A percentile compares a stretch with the other conserved stretches of the same genome.
These are phyloP conservation scores for Bujurquina vittata DNA, from an alignment of 2,113 vertebrate genomes.

Conservation along the genomic window DNA sequence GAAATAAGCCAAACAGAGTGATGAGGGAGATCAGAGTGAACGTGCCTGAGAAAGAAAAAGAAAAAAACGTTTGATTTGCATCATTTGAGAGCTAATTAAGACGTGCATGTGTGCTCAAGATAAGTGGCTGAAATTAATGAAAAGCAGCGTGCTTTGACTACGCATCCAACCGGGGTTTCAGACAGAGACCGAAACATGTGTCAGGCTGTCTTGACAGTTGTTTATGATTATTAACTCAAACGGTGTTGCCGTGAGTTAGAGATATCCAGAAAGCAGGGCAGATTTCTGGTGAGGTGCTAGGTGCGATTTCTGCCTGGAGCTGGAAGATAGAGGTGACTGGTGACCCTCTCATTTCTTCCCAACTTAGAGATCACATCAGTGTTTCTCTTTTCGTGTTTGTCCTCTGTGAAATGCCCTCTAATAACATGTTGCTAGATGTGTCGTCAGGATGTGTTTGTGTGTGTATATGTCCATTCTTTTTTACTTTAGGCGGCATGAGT, in stretches of 20 bases:
- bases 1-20: conserved; percentile 3
- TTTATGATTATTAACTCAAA: background rate
- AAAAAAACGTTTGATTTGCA: conserved; percentile 32
- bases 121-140: conserved; percentile 37
- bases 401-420: conserved; percentile 48
- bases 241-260: background rate
- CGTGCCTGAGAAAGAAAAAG: background rate
- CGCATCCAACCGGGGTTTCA: conserved; percentile 15
- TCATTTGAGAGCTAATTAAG: conserved; percentile 46
- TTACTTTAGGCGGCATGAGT: conserved; percentile 60
- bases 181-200: background rate
- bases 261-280: background rate
- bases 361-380: conserved; percentile 48
- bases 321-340: conserved; percentile 19
- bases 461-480: conserved; percentile 1
- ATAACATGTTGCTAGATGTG: conserved; percentile 55
- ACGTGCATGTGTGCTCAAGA: conserved; percentile 29
- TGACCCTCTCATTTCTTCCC: conserved; percentile 28
- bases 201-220: background rate
- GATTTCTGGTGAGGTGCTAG: conserved; percentile 18
- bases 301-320: background rate
- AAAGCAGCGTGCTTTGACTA: conserved; percentile 8
- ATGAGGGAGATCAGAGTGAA: conserved; percentile 31
- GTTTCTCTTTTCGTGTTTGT: conserved; percentile 27
- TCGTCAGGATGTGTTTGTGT: conserved; percentile 38